A percentile compares a stretch with the other conserved stretches of the same genome.
Conservation (phyloP, 1,140 invertebrate species). For the Parapsyche elsis region DNA sequence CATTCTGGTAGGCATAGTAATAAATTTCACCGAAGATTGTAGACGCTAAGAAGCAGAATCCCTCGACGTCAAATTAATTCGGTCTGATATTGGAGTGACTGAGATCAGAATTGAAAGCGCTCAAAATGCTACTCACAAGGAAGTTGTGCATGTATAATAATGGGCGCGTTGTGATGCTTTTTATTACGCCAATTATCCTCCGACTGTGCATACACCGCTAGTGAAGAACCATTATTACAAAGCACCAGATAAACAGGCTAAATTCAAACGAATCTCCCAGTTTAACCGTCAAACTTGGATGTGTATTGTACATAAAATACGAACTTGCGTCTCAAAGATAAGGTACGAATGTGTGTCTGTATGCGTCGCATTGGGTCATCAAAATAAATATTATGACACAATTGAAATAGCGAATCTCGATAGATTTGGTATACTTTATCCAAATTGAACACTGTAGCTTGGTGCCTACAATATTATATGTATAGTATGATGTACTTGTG, state of each 20-base stretch:
- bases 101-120: not conserved
- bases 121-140: not conserved
- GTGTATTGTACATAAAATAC: too few relatives aligned
- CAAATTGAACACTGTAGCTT: too few relatives aligned
- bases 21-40: too few relatives aligned
- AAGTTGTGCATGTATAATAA: constrained; percentile 5
- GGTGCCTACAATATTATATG: too few relatives aligned
- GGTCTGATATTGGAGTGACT: constrained; percentile 18
- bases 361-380: too few relatives aligned
- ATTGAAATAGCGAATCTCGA: too few relatives aligned
- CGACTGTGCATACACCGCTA: not conserved
- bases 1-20: not conserved
- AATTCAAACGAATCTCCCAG: constrained; percentile 12
- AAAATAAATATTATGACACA: too few relatives aligned
- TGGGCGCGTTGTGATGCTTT: constrained; percentile 24
- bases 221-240: constrained; percentile 26
- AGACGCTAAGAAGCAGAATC: too few relatives aligned
- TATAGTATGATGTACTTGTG: too few relatives aligned
- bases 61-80: constrained; percentile 19
- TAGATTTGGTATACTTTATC: too few relatives aligned
- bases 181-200: constrained; percentile 42
- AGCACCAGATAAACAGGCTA: constrained; percentile 22
- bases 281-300: not conserved
- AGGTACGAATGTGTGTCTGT: not conserved
- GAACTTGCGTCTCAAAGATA: too few relatives aligned